Conservation (phyloP, 1,140 invertebrate species). For the Notospermus geniculatus region DNA sequence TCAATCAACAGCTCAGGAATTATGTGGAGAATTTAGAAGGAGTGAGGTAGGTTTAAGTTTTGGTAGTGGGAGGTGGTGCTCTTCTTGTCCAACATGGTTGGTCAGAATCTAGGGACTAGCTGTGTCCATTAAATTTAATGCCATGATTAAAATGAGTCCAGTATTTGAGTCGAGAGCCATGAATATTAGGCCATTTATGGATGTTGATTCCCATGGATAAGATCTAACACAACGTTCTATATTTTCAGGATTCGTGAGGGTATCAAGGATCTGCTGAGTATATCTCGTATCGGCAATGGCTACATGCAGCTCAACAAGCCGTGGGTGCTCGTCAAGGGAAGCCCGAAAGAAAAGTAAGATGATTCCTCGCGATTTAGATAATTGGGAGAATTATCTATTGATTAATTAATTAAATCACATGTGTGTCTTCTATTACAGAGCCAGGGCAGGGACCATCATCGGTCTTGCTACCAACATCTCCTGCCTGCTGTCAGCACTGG, state of each 20-base stretch:
- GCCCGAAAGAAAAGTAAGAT: slow-evolving; percentile 38
- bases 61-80: no score
- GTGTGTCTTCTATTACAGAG: slow-evolving; percentile 58
- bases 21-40: slow-evolving; percentile 82
- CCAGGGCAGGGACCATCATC: slow-evolving; percentile 78
- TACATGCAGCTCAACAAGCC: slow-evolving; percentile 93
- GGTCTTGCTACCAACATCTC: slow-evolving; percentile 83
- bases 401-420: no score
- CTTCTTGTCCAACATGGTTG: no score
- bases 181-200: no score
- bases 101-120: no score
- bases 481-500: slow-evolving; percentile 75
- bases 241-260: slow-evolving; percentile 73
- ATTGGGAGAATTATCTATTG: no score
- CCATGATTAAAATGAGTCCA: no score
- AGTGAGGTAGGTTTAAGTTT: slow-evolving; percentile 65
- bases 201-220: no score
- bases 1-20: slow-evolving; percentile 77
- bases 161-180: no score
- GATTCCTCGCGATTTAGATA: no score
- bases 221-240: no score
- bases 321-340: slow-evolving; percentile 87
- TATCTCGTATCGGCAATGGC: slow-evolving; percentile 92
- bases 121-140: no score
- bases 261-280: slow-evolving; percentile 77